These are phyloP conservation scores for Synergus umbraculus DNA, from an alignment of 2,888 invertebrate genomes.

Conservation along the genomic window DNA sequence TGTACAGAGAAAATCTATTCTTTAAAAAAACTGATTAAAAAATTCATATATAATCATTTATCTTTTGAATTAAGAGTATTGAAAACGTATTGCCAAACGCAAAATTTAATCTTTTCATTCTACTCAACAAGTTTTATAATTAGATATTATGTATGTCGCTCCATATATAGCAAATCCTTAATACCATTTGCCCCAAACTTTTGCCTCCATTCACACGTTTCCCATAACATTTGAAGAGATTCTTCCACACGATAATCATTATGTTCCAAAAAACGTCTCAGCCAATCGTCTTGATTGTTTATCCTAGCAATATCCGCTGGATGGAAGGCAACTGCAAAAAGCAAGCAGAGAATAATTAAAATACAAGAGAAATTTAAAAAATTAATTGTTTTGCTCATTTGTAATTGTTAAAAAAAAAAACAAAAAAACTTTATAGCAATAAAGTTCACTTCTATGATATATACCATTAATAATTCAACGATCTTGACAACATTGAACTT, in stretches of 20 bases:
- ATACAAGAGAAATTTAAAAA: not conserved
- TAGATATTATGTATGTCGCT: not conserved
- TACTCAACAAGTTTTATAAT: not conserved
- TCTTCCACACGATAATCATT: constrained; percentile 84
- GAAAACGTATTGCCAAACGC: not conserved
- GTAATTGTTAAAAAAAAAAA: not conserved
- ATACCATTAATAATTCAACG: constrained; percentile 45
- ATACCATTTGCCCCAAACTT: constrained; percentile 86
- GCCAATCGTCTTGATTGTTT: constrained; percentile 84
- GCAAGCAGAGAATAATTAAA: not conserved
- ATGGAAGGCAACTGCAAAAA: constrained; percentile 78
- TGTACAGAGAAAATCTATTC: constrained; percentile 66
- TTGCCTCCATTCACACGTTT: constrained; percentile 89
- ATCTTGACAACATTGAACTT: constrained; percentile 42
- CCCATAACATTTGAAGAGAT: constrained; percentile 88
- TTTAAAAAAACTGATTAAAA: too few species aligned
- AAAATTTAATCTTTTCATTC: not conserved
- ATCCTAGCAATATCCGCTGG: constrained; percentile 85
- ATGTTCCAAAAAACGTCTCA: constrained; percentile 86
- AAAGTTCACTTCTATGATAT: constrained; percentile 20
- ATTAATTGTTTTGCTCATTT: not conserved
- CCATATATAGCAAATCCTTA: not conserved
- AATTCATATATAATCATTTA: too few species aligned
- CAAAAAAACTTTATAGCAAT: not conserved
- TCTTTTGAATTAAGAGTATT: too few species aligned